Conservation (phyloP, 2,113 vertebrate genomes). For the Thermophis baileyi region DNA sequence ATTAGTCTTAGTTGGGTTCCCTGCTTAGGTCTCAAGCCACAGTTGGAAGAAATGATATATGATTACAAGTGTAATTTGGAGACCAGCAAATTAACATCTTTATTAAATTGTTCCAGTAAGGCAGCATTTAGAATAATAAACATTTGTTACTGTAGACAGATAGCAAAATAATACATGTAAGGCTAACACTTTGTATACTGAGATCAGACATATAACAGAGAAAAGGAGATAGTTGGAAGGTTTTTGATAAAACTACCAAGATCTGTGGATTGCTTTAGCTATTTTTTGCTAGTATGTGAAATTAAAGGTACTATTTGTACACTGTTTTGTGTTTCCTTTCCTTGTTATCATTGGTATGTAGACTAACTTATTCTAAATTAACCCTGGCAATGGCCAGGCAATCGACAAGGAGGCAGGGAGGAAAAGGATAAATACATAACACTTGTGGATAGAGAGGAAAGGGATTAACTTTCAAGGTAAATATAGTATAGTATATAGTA, state of each 20-base stretch:
- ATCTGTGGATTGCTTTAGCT: not conserved
- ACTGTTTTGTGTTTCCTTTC: no score
- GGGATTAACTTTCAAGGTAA: no score
- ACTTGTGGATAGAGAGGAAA: no score
- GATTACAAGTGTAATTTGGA: not conserved
- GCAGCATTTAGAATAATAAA: not conserved
- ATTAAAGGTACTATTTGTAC: no score
- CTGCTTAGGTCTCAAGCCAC: not conserved
- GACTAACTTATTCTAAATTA: no score
- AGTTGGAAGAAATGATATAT: not conserved
- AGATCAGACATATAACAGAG: not conserved
- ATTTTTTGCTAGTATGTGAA: no score
- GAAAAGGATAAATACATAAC: no score
- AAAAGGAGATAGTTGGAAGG: not conserved
- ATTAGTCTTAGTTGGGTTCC: not conserved
- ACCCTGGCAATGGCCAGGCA: no score
- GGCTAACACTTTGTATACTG: not conserved
- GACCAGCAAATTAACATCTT: not conserved
- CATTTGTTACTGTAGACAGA: not conserved
- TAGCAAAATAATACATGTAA: not conserved
- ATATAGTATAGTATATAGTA: no score
- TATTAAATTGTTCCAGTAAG: not conserved
- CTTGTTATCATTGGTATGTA: no score
- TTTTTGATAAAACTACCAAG: not conserved
- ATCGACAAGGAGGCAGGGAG: no score